phyloP scores from a whole-genome alignment of 2,888 invertebrate genomes.

The Eremobia ochroleuca region DNA sequence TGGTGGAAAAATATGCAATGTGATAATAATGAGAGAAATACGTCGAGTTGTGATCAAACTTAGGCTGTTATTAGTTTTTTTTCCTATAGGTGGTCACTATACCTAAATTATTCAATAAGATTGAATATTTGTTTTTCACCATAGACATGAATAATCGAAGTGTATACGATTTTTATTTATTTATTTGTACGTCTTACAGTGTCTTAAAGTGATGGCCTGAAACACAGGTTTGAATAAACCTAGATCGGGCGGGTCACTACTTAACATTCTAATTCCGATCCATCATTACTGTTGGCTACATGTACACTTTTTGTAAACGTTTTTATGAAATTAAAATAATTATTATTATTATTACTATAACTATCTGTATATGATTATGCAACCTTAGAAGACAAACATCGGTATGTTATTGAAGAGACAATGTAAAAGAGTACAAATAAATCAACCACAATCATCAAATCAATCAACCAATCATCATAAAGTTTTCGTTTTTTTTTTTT shows the following conservation, averaged over 20 bases:
- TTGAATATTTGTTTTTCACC: not conserved
- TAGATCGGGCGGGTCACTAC: no score
- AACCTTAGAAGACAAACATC: not conserved
- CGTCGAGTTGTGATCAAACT: not conserved
- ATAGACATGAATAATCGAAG: not conserved
- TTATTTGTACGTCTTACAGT: no score
- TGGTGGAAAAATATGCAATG: no score
- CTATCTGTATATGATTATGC: no score
- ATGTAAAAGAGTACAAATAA: not conserved
- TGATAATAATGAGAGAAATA: not conserved
- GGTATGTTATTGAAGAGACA: not conserved
- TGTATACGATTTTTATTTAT: not conserved
- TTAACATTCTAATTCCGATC: no score
- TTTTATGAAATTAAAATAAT: no score
- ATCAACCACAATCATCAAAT: not conserved
- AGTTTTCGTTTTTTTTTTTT: not conserved
- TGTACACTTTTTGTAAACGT: no score
- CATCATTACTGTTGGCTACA: no score
- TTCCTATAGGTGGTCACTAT: not conserved
- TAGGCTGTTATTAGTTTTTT: not conserved
- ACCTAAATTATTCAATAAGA: not conserved
- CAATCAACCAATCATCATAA: not conserved
- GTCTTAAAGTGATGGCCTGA: no score
- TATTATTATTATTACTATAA: no score
- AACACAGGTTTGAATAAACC: no score